These are phyloP conservation scores for Lapara coniferarum DNA, from an alignment of 2,888 invertebrate species.

Conservation along the genomic window DNA sequence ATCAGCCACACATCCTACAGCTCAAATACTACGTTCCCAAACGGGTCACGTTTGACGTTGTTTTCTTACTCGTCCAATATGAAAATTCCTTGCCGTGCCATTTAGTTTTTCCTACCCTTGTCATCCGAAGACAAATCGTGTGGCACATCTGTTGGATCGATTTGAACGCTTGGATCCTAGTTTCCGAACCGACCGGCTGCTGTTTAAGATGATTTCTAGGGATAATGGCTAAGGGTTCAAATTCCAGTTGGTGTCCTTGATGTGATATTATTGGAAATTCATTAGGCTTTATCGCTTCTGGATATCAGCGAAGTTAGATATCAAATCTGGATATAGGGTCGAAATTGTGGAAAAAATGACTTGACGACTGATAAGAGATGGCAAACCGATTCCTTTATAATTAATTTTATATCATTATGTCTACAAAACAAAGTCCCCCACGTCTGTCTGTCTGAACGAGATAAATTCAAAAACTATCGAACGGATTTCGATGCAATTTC, in stretches of 20 bases:
- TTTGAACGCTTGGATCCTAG: slow-evolving; percentile 10
- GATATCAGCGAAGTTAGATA: background rate
- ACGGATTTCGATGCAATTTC: too few relatives aligned
- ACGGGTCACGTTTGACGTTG: slow-evolving; percentile 14
- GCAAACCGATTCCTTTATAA: too few relatives aligned
- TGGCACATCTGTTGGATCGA: slow-evolving; percentile 25
- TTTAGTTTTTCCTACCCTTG: slow-evolving; percentile 23
- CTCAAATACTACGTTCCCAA: slow-evolving; percentile 8
- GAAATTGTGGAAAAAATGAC: background rate
- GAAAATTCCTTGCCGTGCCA: slow-evolving; percentile 16
- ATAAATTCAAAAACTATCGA: too few relatives aligned
- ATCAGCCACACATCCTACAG: slow-evolving; percentile 17
- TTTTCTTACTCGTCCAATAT: slow-evolving; percentile 10
- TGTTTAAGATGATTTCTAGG: slow-evolving; percentile 19
- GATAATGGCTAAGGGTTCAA: slow-evolving; percentile 28
- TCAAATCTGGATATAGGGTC: too few relatives aligned
- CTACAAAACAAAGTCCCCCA: too few relatives aligned
- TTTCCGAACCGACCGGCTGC: slow-evolving; percentile 7
- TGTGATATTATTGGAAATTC: background rate
- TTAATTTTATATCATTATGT: too few relatives aligned
- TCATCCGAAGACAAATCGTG: slow-evolving; percentile 26
- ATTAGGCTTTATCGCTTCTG: background rate
- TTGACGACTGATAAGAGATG: too few relatives aligned
- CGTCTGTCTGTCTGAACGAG: too few relatives aligned
- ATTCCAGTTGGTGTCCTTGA: background rate